Base-by-base conservation (phyloP, 1,140 invertebrate species). In the Lasaia peninsularis region DNA sequence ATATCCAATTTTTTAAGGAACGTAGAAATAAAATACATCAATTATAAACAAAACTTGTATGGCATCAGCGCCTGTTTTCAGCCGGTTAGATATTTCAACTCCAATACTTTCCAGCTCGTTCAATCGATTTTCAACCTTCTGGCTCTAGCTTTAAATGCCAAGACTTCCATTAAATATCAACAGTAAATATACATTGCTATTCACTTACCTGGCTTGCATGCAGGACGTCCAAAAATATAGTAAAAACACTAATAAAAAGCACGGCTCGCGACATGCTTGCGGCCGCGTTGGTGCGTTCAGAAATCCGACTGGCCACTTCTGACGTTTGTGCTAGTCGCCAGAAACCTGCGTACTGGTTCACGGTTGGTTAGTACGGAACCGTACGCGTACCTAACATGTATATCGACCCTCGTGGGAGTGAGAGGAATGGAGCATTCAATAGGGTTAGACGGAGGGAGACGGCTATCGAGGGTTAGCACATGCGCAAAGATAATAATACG, bases 221-320 rank as follows among this genome's bases (percentile, higher is more conserved):
- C 54, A 88, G 80, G 70, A 78, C 84, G 71, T 85, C 82, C 80
- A 86, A 81, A 78, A 88, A 78, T 83, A 88, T 79, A 69, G 80
- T 81, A 86, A 86, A 88, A 77, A 88, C 84, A 88, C 84, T 81
- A 75, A 88, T 81, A 79, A 86, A 86, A 73, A 88, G 78, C 74
- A 81, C 85, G 85, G 78, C 85, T 73, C 85, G 85, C 85, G 82
- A 69, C 85, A 88, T 88, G 62, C 56, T 85, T 75, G 85, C 82
- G 85, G 82, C 80, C 85, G 82, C 82, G 78, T 50, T 63, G 56
- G 61, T 65, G 70, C 71, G 69, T 71, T 73, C 61, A 65, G 61
- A 50, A 55, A 61, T 66, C 66, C 65, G 73, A 73, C 67, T 69
- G 65, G 66, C 62, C 52, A 64, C 65, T 60, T 71, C 66, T 75